These are phyloP conservation scores for Drosophila pullipes DNA, from an alignment of 2,888 invertebrate genomes.

Conservation along the genomic window DNA sequence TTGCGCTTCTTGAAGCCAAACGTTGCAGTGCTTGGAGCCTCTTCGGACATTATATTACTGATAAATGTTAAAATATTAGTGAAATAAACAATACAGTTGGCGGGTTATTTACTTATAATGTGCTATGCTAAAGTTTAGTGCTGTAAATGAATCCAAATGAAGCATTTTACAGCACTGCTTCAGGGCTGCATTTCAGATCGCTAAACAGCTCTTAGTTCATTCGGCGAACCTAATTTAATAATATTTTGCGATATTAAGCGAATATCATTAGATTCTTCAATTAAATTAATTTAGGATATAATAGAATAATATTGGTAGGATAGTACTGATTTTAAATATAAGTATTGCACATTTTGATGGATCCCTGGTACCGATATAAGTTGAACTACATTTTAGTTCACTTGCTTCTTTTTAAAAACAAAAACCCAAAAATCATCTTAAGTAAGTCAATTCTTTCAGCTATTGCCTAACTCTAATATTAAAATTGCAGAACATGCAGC, in stretches of 20 bases:
- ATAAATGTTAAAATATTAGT: not conserved
- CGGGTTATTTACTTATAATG: constrained; percentile 34
- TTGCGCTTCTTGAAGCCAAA: constrained; percentile 89
- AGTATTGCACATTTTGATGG: not conserved
- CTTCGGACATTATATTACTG: constrained; percentile 73
- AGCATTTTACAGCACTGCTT: constrained; percentile 29
- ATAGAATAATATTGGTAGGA: not conserved
- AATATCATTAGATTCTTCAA: not conserved
- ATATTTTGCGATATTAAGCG: not conserved
- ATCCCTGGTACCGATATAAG: constrained; percentile 20
- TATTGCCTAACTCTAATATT: not conserved
- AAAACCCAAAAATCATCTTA: constrained; percentile 2
- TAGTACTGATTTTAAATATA: not conserved
- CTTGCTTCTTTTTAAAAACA: not conserved
- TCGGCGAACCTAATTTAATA: not conserved
- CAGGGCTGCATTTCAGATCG: constrained; percentile 25
- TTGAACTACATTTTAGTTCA: not conserved
- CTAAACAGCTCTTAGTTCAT: not conserved
- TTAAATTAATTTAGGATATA: not conserved
- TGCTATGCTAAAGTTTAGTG: not conserved
- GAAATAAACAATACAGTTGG: constrained; percentile 1
- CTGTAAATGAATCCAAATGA: not conserved
- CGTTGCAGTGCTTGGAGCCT: constrained; percentile 53
- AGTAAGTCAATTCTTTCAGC: not conserved
- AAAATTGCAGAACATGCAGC: constrained; percentile 60